Conservation (phyloP, 2,888 invertebrate species). For the Megamerina dolium region DNA sequence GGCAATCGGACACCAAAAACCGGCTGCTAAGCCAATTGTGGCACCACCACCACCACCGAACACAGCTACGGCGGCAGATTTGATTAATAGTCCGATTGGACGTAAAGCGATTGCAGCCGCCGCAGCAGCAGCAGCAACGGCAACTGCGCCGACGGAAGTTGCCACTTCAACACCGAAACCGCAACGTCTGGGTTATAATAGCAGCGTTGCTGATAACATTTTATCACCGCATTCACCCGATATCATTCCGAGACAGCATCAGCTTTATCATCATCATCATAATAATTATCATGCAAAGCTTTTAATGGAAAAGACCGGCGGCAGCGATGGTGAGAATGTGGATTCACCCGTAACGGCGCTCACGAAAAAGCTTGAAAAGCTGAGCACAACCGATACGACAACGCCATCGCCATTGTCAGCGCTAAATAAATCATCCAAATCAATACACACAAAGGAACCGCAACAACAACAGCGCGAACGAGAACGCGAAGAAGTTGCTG, state of each 20-base stretch:
- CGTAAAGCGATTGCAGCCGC: slow-evolving; percentile 21
- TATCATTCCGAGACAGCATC: slow-evolving; percentile 47
- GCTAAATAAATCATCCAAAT: slow-evolving; percentile 14
- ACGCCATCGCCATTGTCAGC: slow-evolving; percentile 11
- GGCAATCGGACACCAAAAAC: slow-evolving; percentile 13
- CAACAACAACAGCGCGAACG: not conserved
- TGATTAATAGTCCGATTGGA: slow-evolving; percentile 24
- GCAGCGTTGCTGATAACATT: too few relatives aligned
- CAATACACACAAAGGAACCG: not conserved
- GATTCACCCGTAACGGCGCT: slow-evolving; percentile 42
- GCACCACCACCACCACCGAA: too few relatives aligned
- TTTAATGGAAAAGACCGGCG: slow-evolving; percentile 13
- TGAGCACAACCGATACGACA: slow-evolving; percentile 23
- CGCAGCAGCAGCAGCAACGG: slow-evolving; percentile 6
- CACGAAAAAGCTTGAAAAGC: slow-evolving; percentile 37
- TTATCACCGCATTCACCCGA: slow-evolving; percentile 49
- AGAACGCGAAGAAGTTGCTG: not conserved
- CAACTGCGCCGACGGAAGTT: slow-evolving; percentile 14
- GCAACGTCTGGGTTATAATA: not conserved
- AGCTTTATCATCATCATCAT: too few relatives aligned
- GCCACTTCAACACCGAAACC: not conserved
- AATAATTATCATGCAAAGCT: too few relatives aligned
- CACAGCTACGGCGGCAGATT: slow-evolving; percentile 22
- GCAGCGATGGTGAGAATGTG: slow-evolving; percentile 7
- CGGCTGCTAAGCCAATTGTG: slow-evolving; percentile 17